Evolutionary conservation across 2,797 vertebrate genomes (phyloP), one percentile per base, ranked within the genome.

Genomic region (Potorous gilbertii): DNA sequence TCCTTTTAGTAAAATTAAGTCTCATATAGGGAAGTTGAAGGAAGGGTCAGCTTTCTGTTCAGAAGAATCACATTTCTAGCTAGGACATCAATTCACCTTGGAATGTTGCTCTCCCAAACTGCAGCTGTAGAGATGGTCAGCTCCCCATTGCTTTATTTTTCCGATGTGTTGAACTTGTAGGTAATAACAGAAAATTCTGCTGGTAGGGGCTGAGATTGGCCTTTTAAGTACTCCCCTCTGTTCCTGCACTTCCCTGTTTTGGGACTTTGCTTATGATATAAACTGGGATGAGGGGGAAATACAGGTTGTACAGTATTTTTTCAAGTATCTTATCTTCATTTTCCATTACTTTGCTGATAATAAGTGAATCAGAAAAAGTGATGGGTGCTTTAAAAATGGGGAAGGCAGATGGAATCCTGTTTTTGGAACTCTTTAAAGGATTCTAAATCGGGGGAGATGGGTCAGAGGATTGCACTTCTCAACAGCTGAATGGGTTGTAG

Each of bases 1-100:
- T 98, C 97, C 95, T 98, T 98, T 97, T 97, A 98, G 95, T 97
- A 96, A 97, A 97, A 89, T 87, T 40, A 93, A 97, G 98, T 97
- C n/a, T n/a, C 93, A 97, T 96, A 95, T 91, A 74, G 94, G 81
- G 2, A 0, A 74, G 16, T 0, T 93, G 96, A 95, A 94, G 24
- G 10, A 57, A 96, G 90, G 97, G 52, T 59, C n/a, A 31, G 28
- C 96, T 96, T 93, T 0, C 0, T 96, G 0, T 95, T 96, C 96
- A 96, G 93, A 94, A 56, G 29, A 96, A 89, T 87, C 90, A 10
- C 90, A 54, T 91, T 96, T 94, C 55, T 96, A 95, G 93, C 94
- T 56, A 97, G 98, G 97, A 95, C 66, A 87, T 52, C 81, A n/a
- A 46, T 13, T 93, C 46, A 54, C 29, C 5, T 87, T 91, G 1